Conservation (phyloP, 2,888 invertebrate genomes). For the Caenorhabditis panamensis region DNA sequence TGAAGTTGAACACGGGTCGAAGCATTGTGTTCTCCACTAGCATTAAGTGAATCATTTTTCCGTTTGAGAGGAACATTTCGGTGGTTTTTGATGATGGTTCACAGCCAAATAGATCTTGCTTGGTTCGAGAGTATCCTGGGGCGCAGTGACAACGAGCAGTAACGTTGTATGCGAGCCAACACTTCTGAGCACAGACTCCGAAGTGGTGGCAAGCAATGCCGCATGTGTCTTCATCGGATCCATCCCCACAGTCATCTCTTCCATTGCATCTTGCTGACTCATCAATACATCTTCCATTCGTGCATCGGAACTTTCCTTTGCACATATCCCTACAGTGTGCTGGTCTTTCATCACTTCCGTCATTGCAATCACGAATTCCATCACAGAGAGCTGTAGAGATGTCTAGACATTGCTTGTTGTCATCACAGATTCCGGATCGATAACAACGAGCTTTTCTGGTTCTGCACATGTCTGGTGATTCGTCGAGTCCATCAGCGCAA, state of each 20-base stretch:
- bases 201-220: slow-evolving; percentile 61
- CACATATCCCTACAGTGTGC: slow-evolving; percentile 42
- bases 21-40: slow-evolving; percentile 3
- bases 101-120: slow-evolving; percentile 18
- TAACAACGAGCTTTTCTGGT: slow-evolving; percentile 30
- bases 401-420: slow-evolving; percentile 39
- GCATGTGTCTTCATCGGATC: slow-evolving; percentile 65
- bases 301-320: slow-evolving; percentile 48
- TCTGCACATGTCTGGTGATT: slow-evolving; percentile 52
- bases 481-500: slow-evolving; percentile 84
- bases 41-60: slow-evolving; percentile 39
- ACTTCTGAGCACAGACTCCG: slow-evolving; percentile 65
- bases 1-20: slow-evolving; percentile 17
- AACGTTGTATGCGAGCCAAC: slow-evolving; percentile 34
- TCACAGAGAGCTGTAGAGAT: slow-evolving; percentile 83
- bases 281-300: slow-evolving; percentile 60
- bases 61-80: slow-evolving; percentile 53
- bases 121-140: slow-evolving; percentile 49
- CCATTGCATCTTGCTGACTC: slow-evolving; percentile 85
- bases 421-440: slow-evolving; percentile 31
- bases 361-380: slow-evolving; percentile 84
- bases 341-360: slow-evolving; percentile 85
- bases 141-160: slow-evolving; percentile 61
- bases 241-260: slow-evolving; percentile 86
- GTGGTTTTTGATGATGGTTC: slow-evolving; percentile 36